Evolutionary conservation across 2,113 vertebrate genomes (phyloP).

Genomic region (Gorsachius goisagi): DNA sequence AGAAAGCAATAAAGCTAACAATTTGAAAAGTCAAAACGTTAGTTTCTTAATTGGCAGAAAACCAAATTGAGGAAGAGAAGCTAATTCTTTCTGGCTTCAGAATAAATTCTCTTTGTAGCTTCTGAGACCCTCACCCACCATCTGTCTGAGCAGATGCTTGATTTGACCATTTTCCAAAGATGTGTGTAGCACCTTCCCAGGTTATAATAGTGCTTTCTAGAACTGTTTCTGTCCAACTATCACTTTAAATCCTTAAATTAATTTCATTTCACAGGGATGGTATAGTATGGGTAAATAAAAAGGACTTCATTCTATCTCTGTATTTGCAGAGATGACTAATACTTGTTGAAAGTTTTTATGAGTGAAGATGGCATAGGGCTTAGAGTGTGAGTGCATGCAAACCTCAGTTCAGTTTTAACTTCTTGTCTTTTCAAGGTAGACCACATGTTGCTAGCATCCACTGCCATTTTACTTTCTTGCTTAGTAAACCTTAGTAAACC

Average conservation of each 20-base stretch:
- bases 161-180: background rate
- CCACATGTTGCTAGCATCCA: background rate
- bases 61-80: background rate
- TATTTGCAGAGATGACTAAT: background rate
- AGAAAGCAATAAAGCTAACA: background rate
- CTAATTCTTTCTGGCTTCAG: background rate
- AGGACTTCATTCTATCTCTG: background rate
- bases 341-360: background rate
- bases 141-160: slow-evolving; percentile 40
- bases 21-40: background rate
- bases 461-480: background rate
- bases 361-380: background rate
- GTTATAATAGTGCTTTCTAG: background rate
- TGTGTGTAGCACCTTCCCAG: background rate
- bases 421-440: background rate
- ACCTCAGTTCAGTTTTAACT: background rate
- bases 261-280: background rate
- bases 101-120: background rate
- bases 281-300: background rate
- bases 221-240: background rate
- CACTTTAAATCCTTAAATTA: background rate
- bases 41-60: slow-evolving; percentile 13
- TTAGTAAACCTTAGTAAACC: background rate
- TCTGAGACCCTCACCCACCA: slow-evolving; percentile 8
- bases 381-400: background rate